Conservation (phyloP, 2,797 vertebrate species). For the Holocentrus rufus region DNA sequence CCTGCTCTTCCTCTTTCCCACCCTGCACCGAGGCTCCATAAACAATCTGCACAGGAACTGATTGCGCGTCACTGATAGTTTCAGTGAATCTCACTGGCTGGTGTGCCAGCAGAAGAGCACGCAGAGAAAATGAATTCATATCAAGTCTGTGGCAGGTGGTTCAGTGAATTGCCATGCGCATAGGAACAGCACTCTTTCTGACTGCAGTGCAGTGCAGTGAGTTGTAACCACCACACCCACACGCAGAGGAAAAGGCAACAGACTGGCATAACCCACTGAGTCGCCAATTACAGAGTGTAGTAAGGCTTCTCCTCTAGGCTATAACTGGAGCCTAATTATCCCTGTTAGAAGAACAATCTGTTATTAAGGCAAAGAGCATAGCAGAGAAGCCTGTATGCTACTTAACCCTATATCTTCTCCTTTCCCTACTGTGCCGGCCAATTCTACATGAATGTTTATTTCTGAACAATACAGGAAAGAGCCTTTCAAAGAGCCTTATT, state of each 20-base stretch:
- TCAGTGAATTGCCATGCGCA: constrained; percentile 65
- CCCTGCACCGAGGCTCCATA: constrained; percentile 6
- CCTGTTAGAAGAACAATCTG: constrained; percentile 82
- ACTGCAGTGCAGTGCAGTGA: constrained; percentile 81
- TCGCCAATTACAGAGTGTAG: constrained; percentile 84
- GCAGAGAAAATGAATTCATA: constrained; percentile 61
- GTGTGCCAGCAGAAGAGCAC: constrained; percentile 35
- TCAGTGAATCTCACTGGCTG: constrained; percentile 47
- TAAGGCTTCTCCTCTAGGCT: constrained; percentile 76
- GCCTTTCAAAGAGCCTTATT: not conserved
- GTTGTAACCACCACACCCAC: constrained; percentile 79
- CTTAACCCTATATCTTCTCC: constrained; percentile 62
- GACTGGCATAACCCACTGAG: constrained; percentile 78
- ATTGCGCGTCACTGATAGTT: constrained; percentile 51
- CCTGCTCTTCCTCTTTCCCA: constrained; percentile 58
- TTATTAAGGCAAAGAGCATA: constrained; percentile 76
- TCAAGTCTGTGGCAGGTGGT: constrained; percentile 64
- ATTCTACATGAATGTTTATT: not conserved
- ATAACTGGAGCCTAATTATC: constrained; percentile 85
- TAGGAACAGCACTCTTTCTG: constrained; percentile 77
- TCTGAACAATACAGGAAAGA: not conserved
- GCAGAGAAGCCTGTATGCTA: constrained; percentile 40
- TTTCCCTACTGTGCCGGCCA: constrained; percentile 3
- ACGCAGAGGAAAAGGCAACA: constrained; percentile 62
- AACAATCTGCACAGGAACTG: constrained; percentile 56